Evolutionary conservation across 2,113 vertebrate genomes (phyloP).

Genomic region (Sporophila hypoxantha): DNA sequence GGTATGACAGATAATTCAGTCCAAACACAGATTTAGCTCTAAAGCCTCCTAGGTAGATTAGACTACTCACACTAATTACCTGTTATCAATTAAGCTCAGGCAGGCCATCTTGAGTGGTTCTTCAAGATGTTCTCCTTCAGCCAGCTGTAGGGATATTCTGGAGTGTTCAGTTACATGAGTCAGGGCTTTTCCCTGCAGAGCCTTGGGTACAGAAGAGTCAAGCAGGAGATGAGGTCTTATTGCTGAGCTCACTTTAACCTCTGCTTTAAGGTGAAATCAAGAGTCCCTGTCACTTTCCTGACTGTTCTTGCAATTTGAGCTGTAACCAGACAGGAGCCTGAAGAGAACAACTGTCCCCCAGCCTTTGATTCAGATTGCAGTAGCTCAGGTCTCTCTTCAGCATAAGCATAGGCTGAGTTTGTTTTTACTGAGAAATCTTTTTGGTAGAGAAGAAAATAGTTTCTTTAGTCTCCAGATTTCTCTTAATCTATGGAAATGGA

Average conservation of each 20-base stretch:
- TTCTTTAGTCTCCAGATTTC: not conserved
- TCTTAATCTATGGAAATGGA: not conserved
- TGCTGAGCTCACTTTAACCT: not conserved
- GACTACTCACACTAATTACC: not conserved
- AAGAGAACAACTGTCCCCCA: not conserved
- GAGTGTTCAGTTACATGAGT: not conserved
- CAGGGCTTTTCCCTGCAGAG: not conserved
- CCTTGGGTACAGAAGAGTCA: not conserved
- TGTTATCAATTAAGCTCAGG: not conserved
- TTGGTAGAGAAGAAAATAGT: not conserved
- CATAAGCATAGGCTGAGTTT: not conserved
- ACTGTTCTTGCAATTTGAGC: not conserved
- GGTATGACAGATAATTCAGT: not conserved
- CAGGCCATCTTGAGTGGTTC: not conserved
- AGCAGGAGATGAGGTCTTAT: not conserved
- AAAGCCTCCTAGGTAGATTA: not conserved
- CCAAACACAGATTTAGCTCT: not conserved
- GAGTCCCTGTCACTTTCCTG: not conserved
- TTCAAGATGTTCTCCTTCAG: not conserved
- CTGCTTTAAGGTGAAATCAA: not conserved
- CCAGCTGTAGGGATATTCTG: not conserved
- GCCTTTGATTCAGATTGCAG: accelerated
- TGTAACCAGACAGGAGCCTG: not conserved
- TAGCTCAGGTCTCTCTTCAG: not conserved
- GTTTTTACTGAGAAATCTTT: not conserved